phyloP scores from a whole-genome alignment of 92 coral and sea anemone genomes.

The Blastomussa wellsi region DNA sequence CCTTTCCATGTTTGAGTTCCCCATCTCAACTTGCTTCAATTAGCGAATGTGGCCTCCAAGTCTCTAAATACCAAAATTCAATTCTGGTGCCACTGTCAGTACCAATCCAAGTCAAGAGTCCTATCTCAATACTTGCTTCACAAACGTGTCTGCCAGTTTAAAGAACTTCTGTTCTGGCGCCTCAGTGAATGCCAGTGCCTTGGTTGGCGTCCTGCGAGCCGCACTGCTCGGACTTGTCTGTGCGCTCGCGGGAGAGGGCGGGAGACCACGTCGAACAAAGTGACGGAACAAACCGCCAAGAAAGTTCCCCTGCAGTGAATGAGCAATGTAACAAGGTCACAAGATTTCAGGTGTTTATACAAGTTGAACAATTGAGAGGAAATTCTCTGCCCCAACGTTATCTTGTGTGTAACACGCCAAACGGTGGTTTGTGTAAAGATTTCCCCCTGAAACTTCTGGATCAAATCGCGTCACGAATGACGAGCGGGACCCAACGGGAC shows the following conservation, averaged over 20 bases:
- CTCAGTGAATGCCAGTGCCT: conserved; percentile 69
- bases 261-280: conserved; percentile 84
- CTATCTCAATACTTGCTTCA: conserved; percentile 77
- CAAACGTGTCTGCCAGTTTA: conserved; percentile 83
- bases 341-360: conserved; percentile 9
- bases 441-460: neutral
- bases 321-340: neutral
- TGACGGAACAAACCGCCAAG: conserved; percentile 89
- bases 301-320: conserved; percentile 73
- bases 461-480: neutral
- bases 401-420: neutral
- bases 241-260: conserved; percentile 89
- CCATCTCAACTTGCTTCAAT: conserved; percentile 68
- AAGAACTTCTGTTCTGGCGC: conserved; percentile 88
- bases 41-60: too few species aligned
- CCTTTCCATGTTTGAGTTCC: conserved; percentile 5
- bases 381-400: neutral
- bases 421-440: too few species aligned
- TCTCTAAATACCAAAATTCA: too few species aligned
- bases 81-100: neutral
- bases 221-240: conserved; percentile 72
- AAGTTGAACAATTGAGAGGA: neutral
- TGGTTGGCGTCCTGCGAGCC: conserved; percentile 71
- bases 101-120: neutral
- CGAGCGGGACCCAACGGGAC: neutral